These are phyloP conservation scores for Thera obeliscata DNA, from an alignment of 2,888 invertebrate species.

Conservation along the genomic window DNA sequence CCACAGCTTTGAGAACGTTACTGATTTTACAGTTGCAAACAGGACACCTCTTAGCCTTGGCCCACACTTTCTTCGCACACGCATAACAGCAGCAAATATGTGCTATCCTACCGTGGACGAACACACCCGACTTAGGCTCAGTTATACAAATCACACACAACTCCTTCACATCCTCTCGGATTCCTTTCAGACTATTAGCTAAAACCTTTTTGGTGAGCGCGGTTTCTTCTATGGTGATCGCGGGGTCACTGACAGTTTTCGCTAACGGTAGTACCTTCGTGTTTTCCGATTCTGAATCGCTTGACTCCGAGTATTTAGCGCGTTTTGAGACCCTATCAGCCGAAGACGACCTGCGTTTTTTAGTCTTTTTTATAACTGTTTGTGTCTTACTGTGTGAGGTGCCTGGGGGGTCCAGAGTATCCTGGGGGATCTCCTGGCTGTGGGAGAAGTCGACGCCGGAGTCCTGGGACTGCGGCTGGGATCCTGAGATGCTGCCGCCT, in stretches of 20 bases:
- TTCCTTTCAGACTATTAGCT: conserved; percentile 56
- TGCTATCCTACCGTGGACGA: conserved; percentile 87
- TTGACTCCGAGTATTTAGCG: conserved; percentile 58
- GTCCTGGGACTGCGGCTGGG: conserved; percentile 59
- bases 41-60: conserved; percentile 86
- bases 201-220: conserved; percentile 56
- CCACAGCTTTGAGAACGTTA: conserved; percentile 86
- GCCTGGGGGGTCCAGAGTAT: conserved; percentile 14
- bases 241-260: conserved; percentile 76
- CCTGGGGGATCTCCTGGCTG: conserved; percentile 54
- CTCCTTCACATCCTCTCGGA: conserved; percentile 51
- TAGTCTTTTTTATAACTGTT: conserved; percentile 13
- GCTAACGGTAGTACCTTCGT: conserved; percentile 60
- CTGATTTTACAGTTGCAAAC: conserved; percentile 88
- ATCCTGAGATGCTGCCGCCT: conserved; percentile 25
- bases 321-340: conserved; percentile 51
- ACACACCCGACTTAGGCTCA: conserved; percentile 87
- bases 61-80: conserved; percentile 88
- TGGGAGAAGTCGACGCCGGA: conserved; percentile 62
- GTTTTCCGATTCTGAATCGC: conserved; percentile 46
- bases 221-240: conserved; percentile 59
- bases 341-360: conserved; percentile 36
- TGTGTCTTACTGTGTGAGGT: conserved; percentile 24
- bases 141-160: conserved; percentile 86
- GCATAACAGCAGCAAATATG: conserved; percentile 89